Conservation (phyloP, 2,113 vertebrate species). For the Bubo blakistoni region DNA sequence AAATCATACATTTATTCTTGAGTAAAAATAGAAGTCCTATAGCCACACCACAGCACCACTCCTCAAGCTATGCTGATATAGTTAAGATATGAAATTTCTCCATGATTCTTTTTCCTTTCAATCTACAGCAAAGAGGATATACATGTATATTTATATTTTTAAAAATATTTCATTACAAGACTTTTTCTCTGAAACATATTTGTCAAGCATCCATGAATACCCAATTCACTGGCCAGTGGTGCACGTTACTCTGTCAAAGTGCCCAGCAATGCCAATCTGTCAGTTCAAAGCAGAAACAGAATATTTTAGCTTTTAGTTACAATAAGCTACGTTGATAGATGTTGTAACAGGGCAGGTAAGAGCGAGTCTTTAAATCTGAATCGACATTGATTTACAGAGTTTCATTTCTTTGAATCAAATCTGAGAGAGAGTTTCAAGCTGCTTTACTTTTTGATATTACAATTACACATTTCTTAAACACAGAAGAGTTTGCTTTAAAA, state of each 20-base stretch:
- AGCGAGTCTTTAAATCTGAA: slow-evolving; percentile 53
- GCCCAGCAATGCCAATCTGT: not conserved
- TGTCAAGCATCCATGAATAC: not conserved
- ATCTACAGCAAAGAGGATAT: not conserved
- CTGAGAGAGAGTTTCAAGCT: slow-evolving; percentile 26
- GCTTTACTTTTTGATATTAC: slow-evolving; percentile 20
- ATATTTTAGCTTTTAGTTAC: slow-evolving; percentile 55
- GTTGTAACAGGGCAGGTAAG: slow-evolving; percentile 41
- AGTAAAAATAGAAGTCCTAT: not conserved
- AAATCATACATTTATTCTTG: not conserved
- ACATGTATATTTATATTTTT: not conserved
- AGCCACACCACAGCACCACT: not conserved
- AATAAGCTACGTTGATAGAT: slow-evolving; percentile 40
- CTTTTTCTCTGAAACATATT: not conserved
- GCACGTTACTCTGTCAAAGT: not conserved
- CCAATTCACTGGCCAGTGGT: not conserved
- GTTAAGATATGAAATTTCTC: not conserved
- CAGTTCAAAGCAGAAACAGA: slow-evolving; percentile 24
- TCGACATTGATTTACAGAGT: slow-evolving; percentile 58
- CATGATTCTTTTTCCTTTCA: not conserved
- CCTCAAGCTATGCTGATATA: not conserved
- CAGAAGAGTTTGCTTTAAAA: not conserved
- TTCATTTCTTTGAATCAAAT: slow-evolving; percentile 52
- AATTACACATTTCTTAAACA: not conserved
- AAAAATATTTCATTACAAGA: not conserved